These are phyloP conservation scores for Scomber japonicus DNA, from an alignment of 2,113 vertebrate genomes.

Conservation along the genomic window DNA sequence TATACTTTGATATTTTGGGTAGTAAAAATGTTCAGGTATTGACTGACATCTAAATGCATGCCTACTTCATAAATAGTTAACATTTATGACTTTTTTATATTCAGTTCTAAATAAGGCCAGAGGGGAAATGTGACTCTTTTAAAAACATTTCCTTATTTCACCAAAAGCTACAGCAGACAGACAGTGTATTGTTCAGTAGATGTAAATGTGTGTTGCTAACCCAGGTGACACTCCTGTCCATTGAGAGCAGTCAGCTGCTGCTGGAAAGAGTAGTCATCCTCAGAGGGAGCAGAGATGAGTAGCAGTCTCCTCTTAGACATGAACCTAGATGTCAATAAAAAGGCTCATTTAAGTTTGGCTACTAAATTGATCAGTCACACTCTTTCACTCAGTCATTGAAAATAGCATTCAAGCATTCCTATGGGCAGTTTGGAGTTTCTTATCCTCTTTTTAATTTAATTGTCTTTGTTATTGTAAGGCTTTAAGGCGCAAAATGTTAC, in stretches of 20 bases:
- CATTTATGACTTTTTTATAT: neutral
- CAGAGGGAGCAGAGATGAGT: constrained; percentile 82
- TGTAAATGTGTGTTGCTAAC: constrained; percentile 55
- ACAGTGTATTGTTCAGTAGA: neutral
- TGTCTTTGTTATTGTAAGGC: too few species aligned
- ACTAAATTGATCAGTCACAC: neutral
- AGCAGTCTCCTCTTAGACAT: constrained; percentile 85
- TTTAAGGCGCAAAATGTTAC: neutral
- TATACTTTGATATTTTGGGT: too few species aligned
- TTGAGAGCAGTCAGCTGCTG: constrained; percentile 84
- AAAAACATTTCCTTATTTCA: neutral
- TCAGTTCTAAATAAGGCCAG: neutral
- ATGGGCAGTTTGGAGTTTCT: neutral
- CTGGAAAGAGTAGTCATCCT: constrained; percentile 85
- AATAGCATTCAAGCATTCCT: neutral
- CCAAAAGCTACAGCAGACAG: neutral
- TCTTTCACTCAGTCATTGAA: neutral
- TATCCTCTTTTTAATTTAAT: too few species aligned
- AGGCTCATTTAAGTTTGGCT: neutral
- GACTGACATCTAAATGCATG: neutral
- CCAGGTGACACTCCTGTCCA: constrained; percentile 84
- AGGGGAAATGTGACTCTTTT: neutral
- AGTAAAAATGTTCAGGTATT: neutral
- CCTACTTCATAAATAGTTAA: neutral
- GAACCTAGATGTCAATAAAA: constrained; percentile 72